Base-by-base conservation (phyloP, 2,113 vertebrate species). In the Boleophthalmus pectinirostris region DNA sequence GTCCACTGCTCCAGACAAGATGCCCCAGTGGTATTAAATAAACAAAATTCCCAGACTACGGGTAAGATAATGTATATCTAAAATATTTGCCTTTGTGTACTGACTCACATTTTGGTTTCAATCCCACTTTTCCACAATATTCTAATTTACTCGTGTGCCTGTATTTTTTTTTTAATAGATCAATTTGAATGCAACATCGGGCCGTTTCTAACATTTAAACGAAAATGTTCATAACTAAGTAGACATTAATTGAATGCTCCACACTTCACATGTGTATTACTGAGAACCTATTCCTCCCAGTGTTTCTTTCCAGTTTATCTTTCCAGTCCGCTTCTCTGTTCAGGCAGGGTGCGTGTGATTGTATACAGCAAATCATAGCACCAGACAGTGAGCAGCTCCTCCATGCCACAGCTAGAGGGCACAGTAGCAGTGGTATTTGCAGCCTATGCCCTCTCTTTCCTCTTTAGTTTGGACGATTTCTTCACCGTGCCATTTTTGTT, bases 401-500 rank as follows among this genome's bases (percentile, higher is more conserved):
- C 78, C 43, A 2, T 24, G 71, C 54, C 13, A 15, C 71, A 61
- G n/a, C 35, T 24, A 54, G 72, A 73, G 61, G 63, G 60, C 43
- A 67, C 13, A 4, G 1, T 14, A 2, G 75, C 1, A 70, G 70
- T 1, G 72, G 54, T 12, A 29, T 47, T 23, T 33, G 67, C 10
- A n/a, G 35, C 73, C 83, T 92, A 98, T 9, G 95, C 94, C 69
- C 98, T 96, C 80, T 99, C 98, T 88, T 99, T 99, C 46, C 96
- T 95, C 92, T 98, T 99, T 85, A 98, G 94, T 85, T 98, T 98
- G 81, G 96, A 96, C 75, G 97, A 96, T 89, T 98, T 99, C 91
- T 98, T 98, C 85, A 95, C 93, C 73, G 94, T 91, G 64, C 96
- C 96, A 0, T 98, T 99, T 92, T 99, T 99, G 92, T 99, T 99